These are phyloP conservation scores for Meta bourneti DNA, from an alignment of 2,888 invertebrate genomes.

Conservation along the genomic window DNA sequence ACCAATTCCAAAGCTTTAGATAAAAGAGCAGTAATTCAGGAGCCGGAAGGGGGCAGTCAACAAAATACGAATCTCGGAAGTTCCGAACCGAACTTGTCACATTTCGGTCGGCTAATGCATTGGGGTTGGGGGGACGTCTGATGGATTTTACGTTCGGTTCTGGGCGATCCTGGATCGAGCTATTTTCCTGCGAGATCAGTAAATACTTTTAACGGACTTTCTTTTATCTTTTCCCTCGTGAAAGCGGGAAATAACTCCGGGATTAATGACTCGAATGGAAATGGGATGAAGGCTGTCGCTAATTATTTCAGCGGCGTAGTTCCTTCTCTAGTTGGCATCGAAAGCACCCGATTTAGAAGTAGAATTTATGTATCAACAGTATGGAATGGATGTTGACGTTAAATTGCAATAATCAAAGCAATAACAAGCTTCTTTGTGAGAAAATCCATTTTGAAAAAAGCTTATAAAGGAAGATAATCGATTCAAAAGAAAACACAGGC, in stretches of 20 bases:
- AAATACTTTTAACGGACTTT: background rate
- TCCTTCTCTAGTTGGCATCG: too few species aligned
- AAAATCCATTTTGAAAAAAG: too few species aligned
- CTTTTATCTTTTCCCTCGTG: background rate
- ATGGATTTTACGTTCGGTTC: background rate
- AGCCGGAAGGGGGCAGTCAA: slow-evolving; percentile 43
- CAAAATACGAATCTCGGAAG: slow-evolving; percentile 24
- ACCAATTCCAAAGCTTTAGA: slow-evolving; percentile 63
- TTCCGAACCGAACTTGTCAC: slow-evolving; percentile 24
- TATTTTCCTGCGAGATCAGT: slow-evolving; percentile 1
- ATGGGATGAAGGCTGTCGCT: background rate
- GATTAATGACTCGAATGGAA: background rate
- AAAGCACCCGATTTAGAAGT: too few species aligned
- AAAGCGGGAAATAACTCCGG: background rate
- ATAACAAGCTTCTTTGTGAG: too few species aligned
- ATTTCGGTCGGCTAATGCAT: background rate
- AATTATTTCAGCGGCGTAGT: background rate
- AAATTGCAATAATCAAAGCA: too few species aligned
- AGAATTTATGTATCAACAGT: too few species aligned
- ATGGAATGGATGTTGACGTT: too few species aligned
- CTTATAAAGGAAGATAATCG: too few species aligned
- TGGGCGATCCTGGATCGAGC: background rate
- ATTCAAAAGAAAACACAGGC: too few species aligned
- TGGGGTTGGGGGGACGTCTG: background rate
- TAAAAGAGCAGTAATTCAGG: slow-evolving; percentile 62